Conservation (phyloP, 37 sponge, comb jelly and placozoan species). For the Beroe forskalii region DNA sequence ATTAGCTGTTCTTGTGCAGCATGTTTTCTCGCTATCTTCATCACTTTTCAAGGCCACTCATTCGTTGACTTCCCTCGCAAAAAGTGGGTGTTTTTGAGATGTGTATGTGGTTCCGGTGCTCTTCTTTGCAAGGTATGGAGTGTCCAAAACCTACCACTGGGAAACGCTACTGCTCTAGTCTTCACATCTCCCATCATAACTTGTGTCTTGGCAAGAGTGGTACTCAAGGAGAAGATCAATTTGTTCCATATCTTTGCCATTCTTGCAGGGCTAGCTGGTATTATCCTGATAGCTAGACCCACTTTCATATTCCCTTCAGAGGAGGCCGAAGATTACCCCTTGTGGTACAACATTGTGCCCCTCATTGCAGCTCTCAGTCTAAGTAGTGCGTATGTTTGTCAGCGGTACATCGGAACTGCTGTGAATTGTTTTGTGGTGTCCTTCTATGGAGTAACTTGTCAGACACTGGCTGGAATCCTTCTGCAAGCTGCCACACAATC, state of each 20-base stretch:
- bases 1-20: neutral
- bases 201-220: neutral
- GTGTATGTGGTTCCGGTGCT: neutral
- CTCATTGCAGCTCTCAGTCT: neutral
- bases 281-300: neutral
- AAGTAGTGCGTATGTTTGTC: neutral
- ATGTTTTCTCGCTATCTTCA: neutral
- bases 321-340: neutral
- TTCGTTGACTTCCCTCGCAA: neutral
- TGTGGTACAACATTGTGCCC: neutral
- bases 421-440: neutral
- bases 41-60: neutral
- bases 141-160: constrained; percentile 1
- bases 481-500: neutral
- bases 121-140: constrained; percentile 12
- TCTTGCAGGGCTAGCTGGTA: neutral
- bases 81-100: neutral
- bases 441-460: neutral
- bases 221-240: constrained; percentile 6
- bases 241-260: neutral
- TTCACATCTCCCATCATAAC: constrained; percentile 29
- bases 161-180: constrained; percentile 24
- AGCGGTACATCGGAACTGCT: neutral
- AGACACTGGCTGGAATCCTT: neutral
- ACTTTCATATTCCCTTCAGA: neutral